Evolutionary conservation across 2,888 invertebrate genomes (phyloP), one percentile per base, ranked within the genome.

Genomic region (Sinhomidia bicolor): DNA sequence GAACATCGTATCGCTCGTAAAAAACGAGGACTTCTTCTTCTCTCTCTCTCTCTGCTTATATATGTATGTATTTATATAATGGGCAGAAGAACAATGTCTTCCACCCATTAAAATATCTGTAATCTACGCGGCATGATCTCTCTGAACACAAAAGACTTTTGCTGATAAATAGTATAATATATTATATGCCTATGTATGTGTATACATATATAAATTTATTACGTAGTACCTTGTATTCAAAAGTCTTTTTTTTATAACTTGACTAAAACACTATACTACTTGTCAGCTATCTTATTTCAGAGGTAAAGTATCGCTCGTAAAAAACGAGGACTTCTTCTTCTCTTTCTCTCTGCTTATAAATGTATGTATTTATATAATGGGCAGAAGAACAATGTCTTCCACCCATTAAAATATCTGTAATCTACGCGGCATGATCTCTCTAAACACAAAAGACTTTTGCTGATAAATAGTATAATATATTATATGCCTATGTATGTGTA

Each of bases 231-330:
- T 17, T n/a, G 7, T 20, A n/a, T 57, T 17, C 17, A 2, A n/a
- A 17, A 17, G 54, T 17, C 54, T 20, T 14, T 29, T 65, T 65
- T 65, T 14, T 65, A 65, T 14, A n/a, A n/a, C 32, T 83, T 83
- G 54, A 65, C 82, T 65, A 88, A 82, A 76, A 54, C 68, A 76
- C 51, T 47, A n/a, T n/a, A 51, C 44, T 68, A 88, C 89, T 89
- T 89, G 89, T 89, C 89, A 89, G 89, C 85, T 89, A 89, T 89
- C 89, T 89, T 89, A 89, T 89, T 89, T 89, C 89, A 81, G 84
- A 89, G 89, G 89, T 84, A 89, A 89, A n/a, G 51, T 51, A 76
- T 76, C 51, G 76, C 76, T 76, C 76, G 76, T 76, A 76, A 76
- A n/a, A n/a, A 76, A 76, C 51, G 76, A 76, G 76, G 76, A 76